phyloP scores from a whole-genome alignment of 1,140 invertebrate genomes.

The Aporrectodea caliginosa region DNA sequence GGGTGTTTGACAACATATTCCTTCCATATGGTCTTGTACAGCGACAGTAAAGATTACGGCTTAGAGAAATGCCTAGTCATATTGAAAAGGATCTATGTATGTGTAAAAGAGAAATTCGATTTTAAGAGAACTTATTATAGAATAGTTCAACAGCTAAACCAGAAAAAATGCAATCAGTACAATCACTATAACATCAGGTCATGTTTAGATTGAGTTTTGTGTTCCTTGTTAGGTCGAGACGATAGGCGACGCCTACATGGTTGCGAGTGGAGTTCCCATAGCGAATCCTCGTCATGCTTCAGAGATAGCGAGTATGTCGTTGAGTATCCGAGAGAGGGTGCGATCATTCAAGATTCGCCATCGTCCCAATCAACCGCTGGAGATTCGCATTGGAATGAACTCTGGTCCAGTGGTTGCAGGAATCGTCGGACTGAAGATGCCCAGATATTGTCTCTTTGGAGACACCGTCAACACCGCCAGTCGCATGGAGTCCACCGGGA shows the following conservation, averaged over 20 bases:
- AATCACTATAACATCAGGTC: too few relatives aligned
- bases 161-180: too few relatives aligned
- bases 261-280: conserved; percentile 81
- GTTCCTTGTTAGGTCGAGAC: conserved; percentile 64
- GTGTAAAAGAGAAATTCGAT: too few relatives aligned
- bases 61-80: too few relatives aligned
- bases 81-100: too few relatives aligned
- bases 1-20: too few relatives aligned
- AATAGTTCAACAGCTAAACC: too few relatives aligned
- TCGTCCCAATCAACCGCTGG: conserved; percentile 19
- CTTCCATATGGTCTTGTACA: too few relatives aligned
- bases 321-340: conserved; percentile 75
- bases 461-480: conserved; percentile 63
- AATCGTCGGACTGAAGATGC: conserved; percentile 33
- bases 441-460: conserved; percentile 58
- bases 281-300: conserved; percentile 71
- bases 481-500: conserved; percentile 82
- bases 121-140: too few relatives aligned
- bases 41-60: too few relatives aligned
- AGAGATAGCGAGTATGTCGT: conserved; percentile 85
- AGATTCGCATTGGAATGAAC: conserved; percentile 34
- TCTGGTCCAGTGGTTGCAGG: conserved; percentile 73
- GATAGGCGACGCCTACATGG: conserved; percentile 89
- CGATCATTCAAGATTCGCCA: conserved; percentile 28
- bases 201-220: too few relatives aligned